phyloP scores from a whole-genome alignment of 2,797 vertebrate genomes.

The Cossypha polioptera region DNA sequence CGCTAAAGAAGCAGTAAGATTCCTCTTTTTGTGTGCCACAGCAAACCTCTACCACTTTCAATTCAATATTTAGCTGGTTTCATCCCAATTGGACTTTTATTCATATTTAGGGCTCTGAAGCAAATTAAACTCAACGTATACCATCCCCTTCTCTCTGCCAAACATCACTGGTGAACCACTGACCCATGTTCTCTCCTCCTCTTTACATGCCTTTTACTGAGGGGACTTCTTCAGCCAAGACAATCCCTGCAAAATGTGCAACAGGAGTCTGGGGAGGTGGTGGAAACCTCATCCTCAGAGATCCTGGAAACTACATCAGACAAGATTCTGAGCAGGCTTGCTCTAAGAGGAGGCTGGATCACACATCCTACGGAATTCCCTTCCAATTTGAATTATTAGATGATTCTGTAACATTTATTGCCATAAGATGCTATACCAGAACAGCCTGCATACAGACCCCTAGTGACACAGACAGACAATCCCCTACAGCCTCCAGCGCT shows the following conservation, averaged over 20 bases:
- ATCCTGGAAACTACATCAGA: background rate
- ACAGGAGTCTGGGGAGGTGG: background rate
- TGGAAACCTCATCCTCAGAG: background rate
- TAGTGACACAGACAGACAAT: background rate
- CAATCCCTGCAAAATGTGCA: background rate
- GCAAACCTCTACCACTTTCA: background rate
- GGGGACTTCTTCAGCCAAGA: background rate
- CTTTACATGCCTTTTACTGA: background rate
- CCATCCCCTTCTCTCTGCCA: background rate
- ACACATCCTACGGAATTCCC: background rate
- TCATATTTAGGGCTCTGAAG: background rate
- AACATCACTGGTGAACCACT: background rate
- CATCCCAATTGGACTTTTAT: background rate
- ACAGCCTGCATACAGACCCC: background rate
- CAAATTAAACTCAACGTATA: background rate
- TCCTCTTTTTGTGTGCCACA: background rate
- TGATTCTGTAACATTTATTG: background rate
- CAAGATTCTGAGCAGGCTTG: background rate
- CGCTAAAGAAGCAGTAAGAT: background rate
- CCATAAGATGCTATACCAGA: background rate
- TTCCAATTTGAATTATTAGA: background rate
- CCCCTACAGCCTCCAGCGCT: background rate
- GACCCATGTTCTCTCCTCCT: background rate
- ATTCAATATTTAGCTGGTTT: background rate
- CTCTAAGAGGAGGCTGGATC: background rate